Percentiles rank a stretch among this genome's conserved stretches.
Evolutionary conservation across 2,797 vertebrate genomes (phyloP).

Genomic region (Enteromius radiatus): DNA sequence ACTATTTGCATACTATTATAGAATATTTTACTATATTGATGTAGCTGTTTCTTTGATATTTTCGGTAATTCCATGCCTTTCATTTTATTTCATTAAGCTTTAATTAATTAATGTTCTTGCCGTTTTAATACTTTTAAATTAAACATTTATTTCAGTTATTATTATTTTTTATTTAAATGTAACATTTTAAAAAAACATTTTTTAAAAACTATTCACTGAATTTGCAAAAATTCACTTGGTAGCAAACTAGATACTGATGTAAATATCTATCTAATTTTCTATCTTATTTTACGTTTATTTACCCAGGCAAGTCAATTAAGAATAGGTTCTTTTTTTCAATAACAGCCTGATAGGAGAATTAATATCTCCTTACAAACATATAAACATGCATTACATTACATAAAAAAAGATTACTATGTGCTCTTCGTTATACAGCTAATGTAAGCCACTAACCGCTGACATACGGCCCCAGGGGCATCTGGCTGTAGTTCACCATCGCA

Average conservation of each 20-base stretch:
- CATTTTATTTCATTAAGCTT: neutral
- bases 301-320: too few species aligned
- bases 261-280: neutral
- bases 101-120: neutral
- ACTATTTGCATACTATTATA: neutral
- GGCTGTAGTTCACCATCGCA: conserved; percentile 96
- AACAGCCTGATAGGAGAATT: too few species aligned
- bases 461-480: conserved; percentile 98
- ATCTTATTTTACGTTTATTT: too few species aligned
- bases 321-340: too few species aligned
- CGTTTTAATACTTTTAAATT: neutral
- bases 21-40: neutral
- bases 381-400: too few species aligned
- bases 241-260: neutral
- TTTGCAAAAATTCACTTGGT: neutral
- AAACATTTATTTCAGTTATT: neutral
- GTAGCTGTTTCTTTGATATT: neutral
- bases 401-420: neutral
- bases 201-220: too few species aligned
- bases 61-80: neutral
- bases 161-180: too few species aligned
- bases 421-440: conserved; percentile 7
- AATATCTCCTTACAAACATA: too few species aligned
- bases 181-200: too few species aligned
- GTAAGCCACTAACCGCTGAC: conserved; percentile 86